Percentiles rank a stretch among this genome's conserved stretches.
Conservation (phyloP, 2,113 vertebrate genomes). For the Pardalotus punctatus region DNA sequence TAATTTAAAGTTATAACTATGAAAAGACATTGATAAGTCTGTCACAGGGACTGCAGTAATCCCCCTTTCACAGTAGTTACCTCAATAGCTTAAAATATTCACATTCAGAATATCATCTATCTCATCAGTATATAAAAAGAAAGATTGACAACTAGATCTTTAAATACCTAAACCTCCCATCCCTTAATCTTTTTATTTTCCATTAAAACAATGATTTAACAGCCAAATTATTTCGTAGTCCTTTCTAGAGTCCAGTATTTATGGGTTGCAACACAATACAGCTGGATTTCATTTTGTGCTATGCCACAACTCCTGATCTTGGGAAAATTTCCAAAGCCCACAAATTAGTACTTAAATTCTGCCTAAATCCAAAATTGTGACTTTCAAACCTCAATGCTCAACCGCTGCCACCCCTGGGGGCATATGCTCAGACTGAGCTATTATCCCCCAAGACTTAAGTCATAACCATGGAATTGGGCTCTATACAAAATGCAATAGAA, state of each 20-base stretch:
- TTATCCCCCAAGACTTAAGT: not conserved
- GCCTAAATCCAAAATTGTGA: not conserved
- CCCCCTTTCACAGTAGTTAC: not conserved
- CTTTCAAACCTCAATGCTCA: not conserved
- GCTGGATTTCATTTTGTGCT: not conserved
- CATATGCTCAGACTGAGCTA: not conserved
- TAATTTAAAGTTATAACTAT: not conserved
- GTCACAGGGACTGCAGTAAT: not conserved
- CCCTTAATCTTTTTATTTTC: not conserved
- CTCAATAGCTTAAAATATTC: not conserved
- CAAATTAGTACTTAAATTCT: slow-evolving; percentile 19
- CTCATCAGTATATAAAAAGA: not conserved
- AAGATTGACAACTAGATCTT: not conserved
- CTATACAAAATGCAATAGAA: not conserved
- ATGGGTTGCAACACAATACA: not conserved
- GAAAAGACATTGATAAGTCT: not conserved
- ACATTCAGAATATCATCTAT: not conserved
- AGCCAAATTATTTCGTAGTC: not conserved
- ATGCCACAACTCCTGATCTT: not conserved
- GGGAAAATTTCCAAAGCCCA: not conserved
- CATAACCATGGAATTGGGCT: not conserved
- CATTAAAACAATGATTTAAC: not conserved
- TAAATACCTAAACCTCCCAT: not conserved
- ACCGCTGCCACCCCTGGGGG: not conserved
- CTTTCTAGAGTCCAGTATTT: not conserved